A percentile compares a stretch with the other conserved stretches of the same genome.
These are phyloP conservation scores for Zelostemma sp. DNA, from an alignment of 1,140 invertebrate genomes.

Conservation along the genomic window DNA sequence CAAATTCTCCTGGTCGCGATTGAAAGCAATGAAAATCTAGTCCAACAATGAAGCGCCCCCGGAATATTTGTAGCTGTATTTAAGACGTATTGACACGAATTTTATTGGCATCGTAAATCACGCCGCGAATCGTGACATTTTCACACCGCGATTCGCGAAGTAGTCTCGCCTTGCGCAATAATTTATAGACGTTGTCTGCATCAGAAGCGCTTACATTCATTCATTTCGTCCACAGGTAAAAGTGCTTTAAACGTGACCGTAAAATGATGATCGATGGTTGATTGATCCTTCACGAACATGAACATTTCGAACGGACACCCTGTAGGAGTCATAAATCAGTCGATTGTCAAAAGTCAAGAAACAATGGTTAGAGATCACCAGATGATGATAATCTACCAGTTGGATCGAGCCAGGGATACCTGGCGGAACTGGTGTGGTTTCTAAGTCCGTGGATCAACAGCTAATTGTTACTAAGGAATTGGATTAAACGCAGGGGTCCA, in stretches of 20 bases:
- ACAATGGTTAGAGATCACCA: constrained; percentile 50
- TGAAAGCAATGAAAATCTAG: too few relatives aligned
- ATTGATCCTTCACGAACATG: constrained; percentile 28
- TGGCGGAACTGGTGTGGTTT: constrained; percentile 15
- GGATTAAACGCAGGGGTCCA: constrained; percentile 34
- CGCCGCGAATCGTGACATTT: not conserved
- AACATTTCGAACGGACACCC: constrained; percentile 20
- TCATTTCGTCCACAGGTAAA: constrained; percentile 2
- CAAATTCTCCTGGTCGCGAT: too few relatives aligned
- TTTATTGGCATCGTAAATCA: constrained; percentile 1
- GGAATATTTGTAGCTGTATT: not conserved
- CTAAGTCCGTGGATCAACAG: constrained; percentile 26
- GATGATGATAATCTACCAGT: constrained; percentile 20
- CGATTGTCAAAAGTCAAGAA: constrained; percentile 21
- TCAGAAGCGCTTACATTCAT: constrained; percentile 11
- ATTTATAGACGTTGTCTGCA: constrained; percentile 10
- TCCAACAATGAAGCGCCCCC: not conserved
- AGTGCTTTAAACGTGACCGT: constrained; percentile 16
- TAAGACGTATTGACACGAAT: not conserved
- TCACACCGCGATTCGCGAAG: not conserved
- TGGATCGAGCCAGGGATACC: constrained; percentile 12
- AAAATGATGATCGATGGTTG: constrained; percentile 49
- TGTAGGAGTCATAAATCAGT: constrained; percentile 50
- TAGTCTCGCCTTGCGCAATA: not conserved
- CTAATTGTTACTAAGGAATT: constrained; percentile 54